Evolutionary conservation across 2,888 invertebrate species (phyloP), one percentile per base, ranked within the genome.

Genomic region (Tetranychus truncatus): DNA sequence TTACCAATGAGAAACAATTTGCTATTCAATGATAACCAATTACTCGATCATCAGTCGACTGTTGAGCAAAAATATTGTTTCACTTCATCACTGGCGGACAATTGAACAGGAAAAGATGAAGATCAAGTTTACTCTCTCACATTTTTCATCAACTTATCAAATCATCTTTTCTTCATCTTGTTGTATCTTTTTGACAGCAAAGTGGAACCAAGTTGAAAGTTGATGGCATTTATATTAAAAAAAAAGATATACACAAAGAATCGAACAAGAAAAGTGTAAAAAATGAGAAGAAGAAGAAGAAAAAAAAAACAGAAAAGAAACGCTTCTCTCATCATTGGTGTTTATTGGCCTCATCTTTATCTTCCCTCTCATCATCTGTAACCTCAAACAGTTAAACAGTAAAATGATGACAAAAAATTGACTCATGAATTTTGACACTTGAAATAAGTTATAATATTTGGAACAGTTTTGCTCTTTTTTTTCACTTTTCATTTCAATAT

Each of bases 91-190:
- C 20, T 18, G 20, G 7, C 4, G n/a, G 15, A 18, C n/a, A 65
- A 20, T 20, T 20, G 20, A 20, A 7, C 66, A n/a, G 67, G 67
- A 20, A 11, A n/a, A 67, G 69, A 69, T 69, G 69, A 69, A 11
- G 34, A 69, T 69, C 34, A 69, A 20, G 34, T 24, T 69, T 69
- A 24, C 21, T 20, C 67, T 67, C n/a, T 9, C 21, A 20, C 66
- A 11, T 69, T 69, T 69, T 20, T 69, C 69, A 67, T 69, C 69
- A 69, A 69, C 69, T 69, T 21, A 69, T 69, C 69, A 69, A 69
- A 24, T 21, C 69, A 20, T 69, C 21, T 69, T 20, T 24, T 69
- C 11, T 69, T 69, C 21, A 69, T 69, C 69, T 20, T 69, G 11
- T 69, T 24, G 20, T 8, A 11, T 69, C 34, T 24, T 69, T 20